phyloP scores from a whole-genome alignment of 2,797 vertebrate genomes.

The Rhinophrynus dorsalis region DNA sequence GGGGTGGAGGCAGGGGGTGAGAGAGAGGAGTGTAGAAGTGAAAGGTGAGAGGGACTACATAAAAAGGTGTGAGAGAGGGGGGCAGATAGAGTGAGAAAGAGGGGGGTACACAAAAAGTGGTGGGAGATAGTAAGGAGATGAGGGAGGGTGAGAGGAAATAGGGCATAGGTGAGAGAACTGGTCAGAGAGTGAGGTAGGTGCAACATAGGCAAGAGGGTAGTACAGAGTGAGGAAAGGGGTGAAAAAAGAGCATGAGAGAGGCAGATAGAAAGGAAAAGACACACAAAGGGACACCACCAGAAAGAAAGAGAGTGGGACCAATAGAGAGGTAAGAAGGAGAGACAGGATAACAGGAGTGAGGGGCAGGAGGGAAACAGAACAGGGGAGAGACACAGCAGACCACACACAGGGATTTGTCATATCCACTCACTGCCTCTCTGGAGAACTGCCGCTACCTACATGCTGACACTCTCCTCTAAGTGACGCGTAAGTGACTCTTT shows the following conservation, averaged over 20 bases:
- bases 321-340: neutral
- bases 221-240: neutral
- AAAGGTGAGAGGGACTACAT: neutral
- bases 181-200: neutral
- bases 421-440: constrained; percentile 14
- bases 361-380: neutral
- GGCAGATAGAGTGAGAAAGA: neutral
- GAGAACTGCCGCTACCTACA: constrained; percentile 23
- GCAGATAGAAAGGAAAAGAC: neutral
- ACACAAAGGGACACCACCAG: neutral
- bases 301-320: neutral
- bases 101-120: neutral
- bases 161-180: neutral
- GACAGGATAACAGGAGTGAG: neutral
- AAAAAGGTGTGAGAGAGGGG: constrained; percentile 1
- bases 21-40: neutral
- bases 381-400: neutral
- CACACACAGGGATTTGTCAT: constrained; percentile 17
- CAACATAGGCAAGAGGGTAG: neutral
- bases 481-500: constrained; percentile 40
- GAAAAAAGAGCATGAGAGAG: neutral
- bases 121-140: neutral
- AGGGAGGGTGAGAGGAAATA: neutral
- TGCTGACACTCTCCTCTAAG: constrained; percentile 29
- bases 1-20: neutral